Evolutionary conservation across 2,888 invertebrate species (phyloP).

Genomic region (Nephrotoma flavescens): DNA sequence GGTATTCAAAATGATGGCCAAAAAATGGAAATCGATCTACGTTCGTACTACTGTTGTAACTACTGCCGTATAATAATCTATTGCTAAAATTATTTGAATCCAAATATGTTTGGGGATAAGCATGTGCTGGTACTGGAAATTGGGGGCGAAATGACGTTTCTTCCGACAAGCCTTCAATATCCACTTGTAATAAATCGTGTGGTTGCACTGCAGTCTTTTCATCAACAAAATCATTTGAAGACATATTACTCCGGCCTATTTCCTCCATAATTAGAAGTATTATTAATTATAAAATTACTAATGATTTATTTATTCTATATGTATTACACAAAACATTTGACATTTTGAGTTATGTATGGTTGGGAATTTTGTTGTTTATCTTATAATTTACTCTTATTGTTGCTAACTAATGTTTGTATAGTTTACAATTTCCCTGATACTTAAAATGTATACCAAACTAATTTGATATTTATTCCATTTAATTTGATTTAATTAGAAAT

Average conservation of each 20-base stretch:
- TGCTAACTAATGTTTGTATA: neutral
- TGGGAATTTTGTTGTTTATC: neutral
- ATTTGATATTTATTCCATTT: neutral
- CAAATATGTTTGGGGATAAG: neutral
- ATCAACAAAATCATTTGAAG: neutral
- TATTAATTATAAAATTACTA: neutral
- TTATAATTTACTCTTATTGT: neutral
- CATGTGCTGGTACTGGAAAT: neutral
- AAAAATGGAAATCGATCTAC: neutral
- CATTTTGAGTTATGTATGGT: neutral
- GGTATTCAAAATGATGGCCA: neutral
- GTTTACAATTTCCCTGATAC: neutral
- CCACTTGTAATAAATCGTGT: slow-evolving; percentile 5
- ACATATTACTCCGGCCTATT: neutral
- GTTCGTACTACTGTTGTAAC: neutral
- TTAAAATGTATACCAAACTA: neutral
- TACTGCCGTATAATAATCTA: neutral
- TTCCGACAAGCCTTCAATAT: neutral
- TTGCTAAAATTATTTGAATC: neutral
- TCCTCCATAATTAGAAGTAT: neutral
- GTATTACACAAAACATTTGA: neutral
- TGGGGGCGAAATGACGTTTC: neutral
- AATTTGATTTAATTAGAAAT: neutral
- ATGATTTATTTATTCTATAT: neutral
- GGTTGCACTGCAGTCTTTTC: neutral